Conservation (phyloP, 2,888 invertebrate species). For the Xestia xanthographa region DNA sequence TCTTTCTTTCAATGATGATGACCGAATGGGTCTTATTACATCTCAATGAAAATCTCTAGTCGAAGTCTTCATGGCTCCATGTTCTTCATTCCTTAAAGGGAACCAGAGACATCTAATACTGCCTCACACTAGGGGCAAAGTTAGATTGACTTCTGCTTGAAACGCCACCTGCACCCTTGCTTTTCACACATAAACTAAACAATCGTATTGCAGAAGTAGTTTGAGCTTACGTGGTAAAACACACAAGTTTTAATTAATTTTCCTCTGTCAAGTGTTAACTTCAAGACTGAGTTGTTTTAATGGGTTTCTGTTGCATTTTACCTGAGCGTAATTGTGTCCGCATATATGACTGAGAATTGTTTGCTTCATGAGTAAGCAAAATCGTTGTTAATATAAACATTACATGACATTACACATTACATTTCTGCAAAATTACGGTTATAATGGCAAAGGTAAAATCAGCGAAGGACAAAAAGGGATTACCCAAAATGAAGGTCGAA, state of each 20-base stretch:
- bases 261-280: neutral
- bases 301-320: neutral
- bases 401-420: too few species aligned
- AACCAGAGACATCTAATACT: neutral
- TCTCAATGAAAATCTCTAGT: neutral
- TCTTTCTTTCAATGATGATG: too few species aligned
- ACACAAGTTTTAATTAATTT: constrained; percentile 32
- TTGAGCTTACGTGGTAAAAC: constrained; percentile 5
- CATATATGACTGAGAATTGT: neutral
- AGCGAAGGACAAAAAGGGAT: neutral
- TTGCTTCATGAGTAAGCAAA: neutral
- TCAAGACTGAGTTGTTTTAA: neutral
- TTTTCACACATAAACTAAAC: neutral
- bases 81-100: neutral
- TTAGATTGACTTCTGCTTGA: neutral
- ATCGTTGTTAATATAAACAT: neutral
- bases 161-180: neutral
- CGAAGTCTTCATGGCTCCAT: too few species aligned
- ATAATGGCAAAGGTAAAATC: neutral
- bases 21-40: neutral
- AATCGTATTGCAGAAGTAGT: constrained; percentile 1
- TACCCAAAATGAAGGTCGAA: neutral
- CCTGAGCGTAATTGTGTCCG: neutral
- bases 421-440: neutral
- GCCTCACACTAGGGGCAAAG: neutral